Evolutionary conservation across 2,113 vertebrate species (phyloP), one percentile per base, ranked within the genome.

Genomic region (Oryzias celebensis): DNA sequence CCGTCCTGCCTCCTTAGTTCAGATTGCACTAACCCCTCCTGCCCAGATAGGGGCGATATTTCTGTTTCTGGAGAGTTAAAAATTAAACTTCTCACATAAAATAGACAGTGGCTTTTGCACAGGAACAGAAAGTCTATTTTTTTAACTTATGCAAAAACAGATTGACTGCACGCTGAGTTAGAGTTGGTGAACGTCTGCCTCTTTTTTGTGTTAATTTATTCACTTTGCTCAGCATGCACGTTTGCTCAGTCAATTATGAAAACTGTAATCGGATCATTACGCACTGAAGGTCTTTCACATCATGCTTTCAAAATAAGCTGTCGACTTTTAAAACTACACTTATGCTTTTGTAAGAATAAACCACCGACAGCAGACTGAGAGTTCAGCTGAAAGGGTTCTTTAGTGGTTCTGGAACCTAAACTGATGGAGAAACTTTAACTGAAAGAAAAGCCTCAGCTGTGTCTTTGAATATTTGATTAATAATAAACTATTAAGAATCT

Each of bases 11-110:
- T 14, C 50, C 62, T 71, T 65, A 55, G 74, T 69, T 81, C 69
- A 83, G 70, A 76, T 86, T 90, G 89, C 87, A 89, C 86, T 89
- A 83, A 82, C 66, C 52, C 65, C 71, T 65, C 50, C 47, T 73
- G 2, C 1, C 74, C 85, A 83, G 68, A 50, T 7, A 77, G 69
- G 73, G 82, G 78, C 24, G 42, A 61, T 57, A 65, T 87, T 68
- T 73, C 41, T 20, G 47, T 47, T 24, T 14, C 31, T 57, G 62
- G 48, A 71, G 79, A 62, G 65, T 10, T 1, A 20, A 52, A 44
- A 54, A 31, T 56, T 22, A 53, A 80, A 80, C 77, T 81, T 65
- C 62, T 78, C 48, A 59, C 54, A 71, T 1, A 36, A 36, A 36
- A 36, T 12, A 63, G 72, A 81, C 31, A 44, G 52, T 58, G 62